Evolutionary conservation across 2,888 invertebrate genomes (phyloP).

Genomic region (Orthosia cruda): DNA sequence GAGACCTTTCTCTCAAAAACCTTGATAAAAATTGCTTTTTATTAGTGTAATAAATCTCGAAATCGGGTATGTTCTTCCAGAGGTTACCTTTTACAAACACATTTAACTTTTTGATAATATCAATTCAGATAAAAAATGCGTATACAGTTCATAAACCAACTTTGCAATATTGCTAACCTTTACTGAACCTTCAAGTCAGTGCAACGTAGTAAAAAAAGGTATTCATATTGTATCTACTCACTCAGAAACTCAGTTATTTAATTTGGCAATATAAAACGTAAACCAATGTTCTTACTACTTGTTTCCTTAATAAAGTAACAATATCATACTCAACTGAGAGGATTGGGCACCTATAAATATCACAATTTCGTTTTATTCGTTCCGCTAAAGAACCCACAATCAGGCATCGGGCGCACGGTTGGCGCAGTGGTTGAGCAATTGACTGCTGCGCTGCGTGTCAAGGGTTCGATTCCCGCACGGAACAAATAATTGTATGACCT

Average conservation of each 20-base stretch:
- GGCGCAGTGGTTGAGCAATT: no score
- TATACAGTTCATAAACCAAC: neutral
- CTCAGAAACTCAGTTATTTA: conserved; percentile 1
- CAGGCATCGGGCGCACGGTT: no score
- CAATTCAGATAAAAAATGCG: neutral
- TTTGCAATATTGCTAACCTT: no score
- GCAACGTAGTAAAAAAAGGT: neutral
- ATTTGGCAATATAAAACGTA: conserved; percentile 8
- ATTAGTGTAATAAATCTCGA: neutral
- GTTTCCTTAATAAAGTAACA: conserved; percentile 40
- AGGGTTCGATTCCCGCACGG: no score
- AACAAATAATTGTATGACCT: no score
- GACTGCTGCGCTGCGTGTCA: no score
- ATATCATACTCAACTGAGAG: conserved; percentile 21
- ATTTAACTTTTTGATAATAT: neutral
- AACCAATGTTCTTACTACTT: conserved; percentile 31
- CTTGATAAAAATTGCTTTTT: neutral
- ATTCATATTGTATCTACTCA: neutral
- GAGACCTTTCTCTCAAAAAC: no score
- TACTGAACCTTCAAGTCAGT: neutral
- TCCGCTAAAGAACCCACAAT: neutral
- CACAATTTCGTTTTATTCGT: conserved; percentile 10
- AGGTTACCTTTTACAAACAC: neutral
- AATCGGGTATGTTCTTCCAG: neutral
- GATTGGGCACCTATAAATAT: conserved; percentile 8